Base-by-base conservation (phyloP, 2,888 invertebrate genomes). In the Apamea crenata region DNA sequence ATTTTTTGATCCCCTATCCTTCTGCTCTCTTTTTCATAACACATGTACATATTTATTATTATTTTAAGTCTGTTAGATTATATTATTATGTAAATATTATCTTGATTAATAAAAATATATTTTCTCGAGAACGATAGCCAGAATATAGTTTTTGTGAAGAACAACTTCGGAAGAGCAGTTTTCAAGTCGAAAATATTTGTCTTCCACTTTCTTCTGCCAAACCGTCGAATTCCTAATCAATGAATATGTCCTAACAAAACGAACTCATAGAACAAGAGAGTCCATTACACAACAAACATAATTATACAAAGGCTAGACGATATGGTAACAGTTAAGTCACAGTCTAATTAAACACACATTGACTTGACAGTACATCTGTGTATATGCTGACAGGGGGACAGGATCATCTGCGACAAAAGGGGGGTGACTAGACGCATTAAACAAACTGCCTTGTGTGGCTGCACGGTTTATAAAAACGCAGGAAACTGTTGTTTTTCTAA, bases 401-500 rank as follows among this genome's bases (percentile, higher is more conserved):
- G 72, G 63, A 69, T 77, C 65, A 89, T 85, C 89, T 88, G 85
- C 81, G 69, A 83, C 70, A 71, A 71, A 65, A 65, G 50, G 50
- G 80, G 83, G 59, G 80, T 75, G 92, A 89, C 94, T 93, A 94
- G 94, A 94, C 94, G 83, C 93, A 92, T 93, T 90, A 92, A 92
- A 86, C 83, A 84, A 87, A 87, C 86, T 82, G 85, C 73, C 73
- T 78, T 65, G 65, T 74, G 80, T 73, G 76, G 79, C 69, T 81
- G 81, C 75, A 3, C 75, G 32, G 72, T 87, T 84, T 70, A 77
- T 56, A 77, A 80, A 87, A 87, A 73, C 50, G n/a, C 18, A 84
- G 77, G 66, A 74, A 72, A 69, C 65, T 40, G 32, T 63, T 72
- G 66, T 77, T 87, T 77, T 74, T 74, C 36, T 74, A 75, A 75